Evolutionary conservation across 2,113 vertebrate species (phyloP).

Genomic region (Lepus timidus): DNA sequence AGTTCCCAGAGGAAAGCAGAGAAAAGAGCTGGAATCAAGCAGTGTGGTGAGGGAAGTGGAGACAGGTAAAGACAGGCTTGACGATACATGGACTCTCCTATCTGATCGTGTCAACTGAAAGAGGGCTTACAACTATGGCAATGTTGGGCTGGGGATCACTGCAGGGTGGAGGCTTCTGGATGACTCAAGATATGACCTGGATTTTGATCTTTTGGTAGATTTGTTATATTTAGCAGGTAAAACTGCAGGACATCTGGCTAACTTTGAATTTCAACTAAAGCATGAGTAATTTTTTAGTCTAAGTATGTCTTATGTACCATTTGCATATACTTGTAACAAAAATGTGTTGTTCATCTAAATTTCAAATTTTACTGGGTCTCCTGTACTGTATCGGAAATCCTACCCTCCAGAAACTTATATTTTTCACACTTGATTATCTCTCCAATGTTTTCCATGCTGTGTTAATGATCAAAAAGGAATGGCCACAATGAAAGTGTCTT

Average conservation of each 20-base stretch:
- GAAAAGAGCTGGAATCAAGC: conserved; percentile 8
- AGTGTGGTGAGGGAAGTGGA: conserved; percentile 3
- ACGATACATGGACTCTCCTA: neutral
- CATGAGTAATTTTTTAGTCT: neutral
- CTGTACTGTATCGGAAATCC: neutral
- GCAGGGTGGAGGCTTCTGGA: neutral
- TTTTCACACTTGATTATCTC: neutral
- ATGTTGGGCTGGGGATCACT: no score
- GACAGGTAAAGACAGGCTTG: conserved; percentile 34
- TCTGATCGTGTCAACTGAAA: neutral
- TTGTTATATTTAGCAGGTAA: neutral
- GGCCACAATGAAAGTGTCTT: neutral
- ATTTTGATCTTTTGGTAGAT: neutral
- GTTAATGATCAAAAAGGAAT: conserved; percentile 7
- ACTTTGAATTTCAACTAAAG: conserved; percentile 13
- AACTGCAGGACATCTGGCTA: neutral
- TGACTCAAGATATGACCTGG: neutral
- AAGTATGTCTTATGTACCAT: neutral
- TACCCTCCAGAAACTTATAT: neutral
- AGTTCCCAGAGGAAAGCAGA: conserved; percentile 8
- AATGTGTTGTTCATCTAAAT: conserved; percentile 22
- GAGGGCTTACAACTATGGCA: neutral
- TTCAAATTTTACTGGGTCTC: neutral
- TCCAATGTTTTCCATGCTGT: neutral
- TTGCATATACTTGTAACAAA: neutral